Conservation (phyloP, 2,888 invertebrate genomes). For the Eilema griseolum region DNA sequence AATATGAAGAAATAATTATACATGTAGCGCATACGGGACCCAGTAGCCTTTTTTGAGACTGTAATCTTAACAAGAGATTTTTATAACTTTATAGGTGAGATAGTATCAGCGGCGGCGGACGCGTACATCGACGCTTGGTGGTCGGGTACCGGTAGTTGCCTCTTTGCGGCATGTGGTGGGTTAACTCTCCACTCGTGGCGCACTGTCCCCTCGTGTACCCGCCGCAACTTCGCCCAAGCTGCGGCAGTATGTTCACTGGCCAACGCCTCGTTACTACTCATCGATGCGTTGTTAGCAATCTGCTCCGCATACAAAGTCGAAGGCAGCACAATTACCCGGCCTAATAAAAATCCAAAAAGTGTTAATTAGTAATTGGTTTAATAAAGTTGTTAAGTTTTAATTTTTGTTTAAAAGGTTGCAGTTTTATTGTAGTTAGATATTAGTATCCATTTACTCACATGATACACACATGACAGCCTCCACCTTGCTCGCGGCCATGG, state of each 20-base stretch:
- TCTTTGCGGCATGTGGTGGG: constrained; percentile 73
- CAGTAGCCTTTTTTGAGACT: too few species aligned
- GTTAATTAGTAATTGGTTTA: constrained; percentile 41
- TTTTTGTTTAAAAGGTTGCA: neutral
- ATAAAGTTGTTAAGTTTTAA: constrained; percentile 41
- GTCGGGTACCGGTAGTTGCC: constrained; percentile 70
- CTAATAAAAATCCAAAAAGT: constrained; percentile 48
- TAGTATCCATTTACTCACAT: neutral
- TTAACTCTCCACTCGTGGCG: constrained; percentile 73
- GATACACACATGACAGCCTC: too few species aligned
- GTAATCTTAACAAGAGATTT: neutral
- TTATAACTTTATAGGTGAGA: constrained; percentile 64
- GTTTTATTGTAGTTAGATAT: constrained; percentile 9
- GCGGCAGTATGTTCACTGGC: constrained; percentile 71
- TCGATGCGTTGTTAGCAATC: constrained; percentile 71
- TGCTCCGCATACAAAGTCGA: constrained; percentile 72
- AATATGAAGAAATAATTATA: too few species aligned
- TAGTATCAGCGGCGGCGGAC: constrained; percentile 77
- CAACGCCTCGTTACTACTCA: constrained; percentile 63
- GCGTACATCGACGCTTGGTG: constrained; percentile 82
- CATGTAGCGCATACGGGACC: neutral
- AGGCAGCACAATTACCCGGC: constrained; percentile 58
- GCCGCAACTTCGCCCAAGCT: constrained; percentile 65
- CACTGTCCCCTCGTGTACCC: constrained; percentile 61
- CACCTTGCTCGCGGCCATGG: too few species aligned